These are phyloP conservation scores for Drosophila austrosaltans DNA, from an alignment of 2,888 invertebrate genomes.

Conservation along the genomic window DNA sequence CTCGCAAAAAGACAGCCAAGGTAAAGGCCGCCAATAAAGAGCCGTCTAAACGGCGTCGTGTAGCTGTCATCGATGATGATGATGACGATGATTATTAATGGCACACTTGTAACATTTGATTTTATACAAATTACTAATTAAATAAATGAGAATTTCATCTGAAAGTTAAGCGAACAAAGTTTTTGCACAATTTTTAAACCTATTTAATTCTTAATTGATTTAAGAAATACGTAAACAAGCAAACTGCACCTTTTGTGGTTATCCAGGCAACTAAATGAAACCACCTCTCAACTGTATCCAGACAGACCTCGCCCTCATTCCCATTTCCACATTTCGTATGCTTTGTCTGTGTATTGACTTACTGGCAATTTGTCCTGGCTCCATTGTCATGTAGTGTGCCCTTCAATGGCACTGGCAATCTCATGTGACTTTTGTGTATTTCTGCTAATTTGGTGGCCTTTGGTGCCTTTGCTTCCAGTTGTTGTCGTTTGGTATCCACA, in stretches of 20 bases:
- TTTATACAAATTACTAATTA: slow-evolving; percentile 25
- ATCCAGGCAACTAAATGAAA: not conserved
- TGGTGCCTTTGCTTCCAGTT: slow-evolving; percentile 53
- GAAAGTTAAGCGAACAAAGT: slow-evolving; percentile 34
- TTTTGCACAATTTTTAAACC: too few species aligned
- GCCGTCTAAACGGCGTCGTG: slow-evolving; percentile 81
- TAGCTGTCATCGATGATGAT: slow-evolving; percentile 82
- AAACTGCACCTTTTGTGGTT: not conserved
- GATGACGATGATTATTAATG: slow-evolving; percentile 73
- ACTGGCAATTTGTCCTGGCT: slow-evolving; percentile 57
- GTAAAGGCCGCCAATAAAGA: slow-evolving; percentile 48
- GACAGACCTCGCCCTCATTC: slow-evolving; percentile 23
- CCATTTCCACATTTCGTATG: not conserved
- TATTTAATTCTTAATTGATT: too few species aligned
- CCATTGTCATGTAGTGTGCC: slow-evolving; percentile 48
- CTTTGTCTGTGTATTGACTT: slow-evolving; percentile 25
- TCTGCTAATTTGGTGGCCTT: slow-evolving; percentile 73
- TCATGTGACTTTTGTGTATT: slow-evolving; percentile 50
- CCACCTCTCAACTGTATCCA: not conserved
- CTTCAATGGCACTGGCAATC: slow-evolving; percentile 9
- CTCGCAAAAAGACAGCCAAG: slow-evolving; percentile 74
- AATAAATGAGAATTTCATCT: slow-evolving; percentile 32
- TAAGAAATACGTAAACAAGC: too few species aligned
- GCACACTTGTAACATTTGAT: slow-evolving; percentile 38
- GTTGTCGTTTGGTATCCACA: slow-evolving; percentile 34